Percentiles rank a stretch among this genome's conserved stretches.
These are phyloP conservation scores for Leptinotarsa lineolata DNA, from an alignment of 1,140 invertebrate species.

Conservation along the genomic window DNA sequence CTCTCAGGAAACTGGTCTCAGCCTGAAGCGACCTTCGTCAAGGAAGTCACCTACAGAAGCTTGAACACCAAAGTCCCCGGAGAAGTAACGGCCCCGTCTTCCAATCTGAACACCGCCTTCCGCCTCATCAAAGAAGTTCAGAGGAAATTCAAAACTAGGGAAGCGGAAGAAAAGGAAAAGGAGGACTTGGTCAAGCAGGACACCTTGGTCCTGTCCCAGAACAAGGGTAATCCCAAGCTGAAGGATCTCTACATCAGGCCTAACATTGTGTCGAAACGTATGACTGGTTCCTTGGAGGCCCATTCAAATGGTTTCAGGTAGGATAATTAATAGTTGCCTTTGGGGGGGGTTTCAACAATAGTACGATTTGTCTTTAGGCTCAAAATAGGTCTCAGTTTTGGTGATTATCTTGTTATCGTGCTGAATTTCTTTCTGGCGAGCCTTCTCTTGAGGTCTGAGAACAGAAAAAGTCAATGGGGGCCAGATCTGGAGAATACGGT, in stretches of 20 bases:
- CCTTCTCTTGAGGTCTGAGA: too few species aligned
- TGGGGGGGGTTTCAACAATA: too few species aligned
- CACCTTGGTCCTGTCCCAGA: slow-evolving; percentile 91
- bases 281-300: slow-evolving; percentile 93
- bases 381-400: too few species aligned
- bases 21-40: slow-evolving; percentile 95
- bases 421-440: too few species aligned
- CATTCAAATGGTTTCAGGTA: slow-evolving; percentile 89
- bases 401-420: too few species aligned
- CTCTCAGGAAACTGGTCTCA: slow-evolving; percentile 70
- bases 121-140: slow-evolving; percentile 99
- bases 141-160: slow-evolving; percentile 97
- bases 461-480: too few species aligned
- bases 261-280: slow-evolving; percentile 97
- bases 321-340: too few species aligned
- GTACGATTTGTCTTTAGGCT: too few species aligned
- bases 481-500: too few species aligned
- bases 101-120: slow-evolving; percentile 96
- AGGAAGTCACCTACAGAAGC: slow-evolving; percentile 99
- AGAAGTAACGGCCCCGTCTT: slow-evolving; percentile 91
- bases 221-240: slow-evolving; percentile 97
- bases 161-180: slow-evolving; percentile 98
- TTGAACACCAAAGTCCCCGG: slow-evolving; percentile 98
- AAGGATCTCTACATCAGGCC: slow-evolving; percentile 99
- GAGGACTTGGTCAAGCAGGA: slow-evolving; percentile 99